A percentile compares a stretch with the other conserved stretches of the same genome.
Conservation (phyloP, 2,888 invertebrate species). For the Phalangium opilio region DNA sequence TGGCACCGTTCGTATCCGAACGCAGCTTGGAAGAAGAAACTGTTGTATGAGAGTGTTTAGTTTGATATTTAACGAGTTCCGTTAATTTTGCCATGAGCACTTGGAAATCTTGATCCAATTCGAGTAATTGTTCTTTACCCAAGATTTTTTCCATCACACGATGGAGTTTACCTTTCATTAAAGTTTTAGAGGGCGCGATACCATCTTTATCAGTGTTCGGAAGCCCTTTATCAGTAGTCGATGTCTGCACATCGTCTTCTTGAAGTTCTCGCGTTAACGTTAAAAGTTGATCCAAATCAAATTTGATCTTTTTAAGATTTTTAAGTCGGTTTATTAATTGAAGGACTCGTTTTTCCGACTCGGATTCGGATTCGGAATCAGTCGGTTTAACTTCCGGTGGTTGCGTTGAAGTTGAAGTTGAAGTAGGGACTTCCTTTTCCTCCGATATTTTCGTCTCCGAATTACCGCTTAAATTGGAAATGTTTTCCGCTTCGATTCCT, state of each 20-base stretch:
- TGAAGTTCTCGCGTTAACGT: background rate
- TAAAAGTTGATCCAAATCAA: conserved; percentile 9
- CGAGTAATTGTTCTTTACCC: conserved; percentile 9
- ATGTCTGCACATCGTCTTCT: background rate
- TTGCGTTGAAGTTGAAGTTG: background rate
- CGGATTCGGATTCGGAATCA: background rate
- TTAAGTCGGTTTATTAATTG: conserved; percentile 10
- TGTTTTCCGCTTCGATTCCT: no score
- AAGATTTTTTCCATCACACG: conserved; percentile 9
- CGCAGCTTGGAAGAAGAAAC: no score
- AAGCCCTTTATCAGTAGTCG: no score
- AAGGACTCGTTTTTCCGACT: conserved; percentile 6
- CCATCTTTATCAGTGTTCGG: background rate
- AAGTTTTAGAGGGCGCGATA: background rate
- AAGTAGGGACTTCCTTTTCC: background rate
- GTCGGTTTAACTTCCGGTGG: background rate
- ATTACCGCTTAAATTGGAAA: no score
- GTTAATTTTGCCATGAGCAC: no score
- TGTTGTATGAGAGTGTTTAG: no score
- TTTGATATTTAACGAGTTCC: no score
- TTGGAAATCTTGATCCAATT: conserved; percentile 5
- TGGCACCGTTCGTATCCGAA: no score
- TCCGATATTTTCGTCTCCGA: no score
- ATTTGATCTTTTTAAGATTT: conserved; percentile 11
- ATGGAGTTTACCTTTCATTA: conserved; percentile 4